Conservation (phyloP, 1,140 invertebrate species). For the Zaprionus davidi region DNA sequence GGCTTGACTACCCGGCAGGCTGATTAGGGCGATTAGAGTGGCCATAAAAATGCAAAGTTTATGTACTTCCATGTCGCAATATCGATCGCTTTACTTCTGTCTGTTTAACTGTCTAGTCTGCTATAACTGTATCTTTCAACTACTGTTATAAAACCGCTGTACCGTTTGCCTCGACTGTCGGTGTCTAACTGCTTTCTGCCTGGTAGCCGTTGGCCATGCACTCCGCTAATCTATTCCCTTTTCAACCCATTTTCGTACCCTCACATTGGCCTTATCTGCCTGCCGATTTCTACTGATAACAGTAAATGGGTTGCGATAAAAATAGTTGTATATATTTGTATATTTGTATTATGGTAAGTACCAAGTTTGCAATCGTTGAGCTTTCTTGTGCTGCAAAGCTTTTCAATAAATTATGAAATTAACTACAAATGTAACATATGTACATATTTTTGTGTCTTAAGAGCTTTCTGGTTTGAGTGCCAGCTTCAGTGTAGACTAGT, state of each 20-base stretch:
- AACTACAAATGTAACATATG: not conserved
- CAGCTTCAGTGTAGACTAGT: not conserved
- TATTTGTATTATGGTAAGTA: conserved; percentile 22
- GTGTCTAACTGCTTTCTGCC: conserved; percentile 41
- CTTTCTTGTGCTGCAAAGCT: conserved; percentile 17
- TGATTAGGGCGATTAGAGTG: conserved; percentile 27
- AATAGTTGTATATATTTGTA: conserved; percentile 9
- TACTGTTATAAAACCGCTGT: not conserved
- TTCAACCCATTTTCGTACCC: conserved; percentile 33
- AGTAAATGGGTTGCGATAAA: conserved; percentile 49
- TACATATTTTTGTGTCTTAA: not conserved
- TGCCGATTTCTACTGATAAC: conserved; percentile 55
- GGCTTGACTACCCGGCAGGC: not conserved
- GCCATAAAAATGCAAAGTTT: conserved; percentile 28
- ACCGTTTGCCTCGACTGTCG: conserved; percentile 32
- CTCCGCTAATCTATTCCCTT: conserved; percentile 52
- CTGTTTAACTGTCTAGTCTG: not conserved
- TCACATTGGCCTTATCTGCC: conserved; percentile 56
- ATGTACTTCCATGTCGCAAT: conserved; percentile 17
- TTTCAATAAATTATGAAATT: not conserved
- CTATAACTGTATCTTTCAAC: not conserved
- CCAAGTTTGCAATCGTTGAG: conserved; percentile 8
- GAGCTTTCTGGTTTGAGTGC: conserved; percentile 11
- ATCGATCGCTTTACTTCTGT: not conserved
- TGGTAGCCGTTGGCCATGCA: conserved; percentile 16